Conservation (phyloP, 2,113 vertebrate genomes). For the Atlantisia rogersi region DNA sequence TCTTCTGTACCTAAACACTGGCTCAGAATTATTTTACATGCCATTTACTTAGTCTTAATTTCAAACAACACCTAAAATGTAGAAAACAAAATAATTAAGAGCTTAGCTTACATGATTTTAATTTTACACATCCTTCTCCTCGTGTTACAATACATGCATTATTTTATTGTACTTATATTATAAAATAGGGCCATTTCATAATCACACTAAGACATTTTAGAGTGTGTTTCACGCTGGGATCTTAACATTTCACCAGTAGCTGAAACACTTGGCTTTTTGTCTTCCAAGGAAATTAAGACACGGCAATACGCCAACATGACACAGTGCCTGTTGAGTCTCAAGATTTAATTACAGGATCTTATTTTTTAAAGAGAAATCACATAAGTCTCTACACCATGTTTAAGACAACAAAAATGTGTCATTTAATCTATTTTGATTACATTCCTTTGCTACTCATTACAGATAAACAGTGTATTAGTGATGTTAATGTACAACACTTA, state of each 20-base stretch:
- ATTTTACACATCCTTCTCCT: background rate
- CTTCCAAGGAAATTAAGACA: background rate
- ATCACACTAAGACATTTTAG: background rate
- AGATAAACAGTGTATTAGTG: background rate
- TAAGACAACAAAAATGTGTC: background rate
- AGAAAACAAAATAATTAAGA: slow-evolving; percentile 1
- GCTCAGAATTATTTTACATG: background rate
- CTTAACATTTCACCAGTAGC: background rate
- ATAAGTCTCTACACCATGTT: background rate
- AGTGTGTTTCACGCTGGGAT: background rate
- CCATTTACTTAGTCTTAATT: background rate
- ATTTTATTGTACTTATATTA: background rate
- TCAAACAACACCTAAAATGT: background rate
- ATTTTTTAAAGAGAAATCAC: background rate
- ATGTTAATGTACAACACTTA: background rate
- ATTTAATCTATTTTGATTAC: background rate
- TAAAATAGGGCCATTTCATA: background rate
- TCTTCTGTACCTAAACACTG: background rate
- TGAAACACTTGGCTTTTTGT: background rate
- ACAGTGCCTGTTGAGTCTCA: background rate
- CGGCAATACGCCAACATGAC: background rate
- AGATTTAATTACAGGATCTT: background rate
- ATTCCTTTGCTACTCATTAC: background rate
- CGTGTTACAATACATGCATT: background rate
- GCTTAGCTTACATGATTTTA: background rate